These are phyloP conservation scores for Elymnias hypermnestra DNA, from an alignment of 1,140 invertebrate genomes.

Conservation along the genomic window DNA sequence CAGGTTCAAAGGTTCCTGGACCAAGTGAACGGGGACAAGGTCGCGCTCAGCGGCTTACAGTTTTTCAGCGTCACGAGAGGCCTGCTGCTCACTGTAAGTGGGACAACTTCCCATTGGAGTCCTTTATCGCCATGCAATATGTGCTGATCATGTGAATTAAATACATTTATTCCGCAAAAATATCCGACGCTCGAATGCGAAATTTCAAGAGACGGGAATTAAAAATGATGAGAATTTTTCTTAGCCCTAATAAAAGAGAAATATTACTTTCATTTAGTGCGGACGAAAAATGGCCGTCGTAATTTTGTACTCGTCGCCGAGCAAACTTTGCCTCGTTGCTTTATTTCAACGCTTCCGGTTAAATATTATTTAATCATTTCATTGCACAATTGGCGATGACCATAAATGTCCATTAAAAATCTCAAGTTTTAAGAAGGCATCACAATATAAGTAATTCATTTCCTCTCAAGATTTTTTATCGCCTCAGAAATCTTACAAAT, in stretches of 20 bases:
- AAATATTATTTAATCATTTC: no score
- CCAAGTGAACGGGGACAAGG: slow-evolving; percentile 47
- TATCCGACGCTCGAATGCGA: background rate
- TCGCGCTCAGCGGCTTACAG: slow-evolving; percentile 47
- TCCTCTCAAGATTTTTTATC: no score
- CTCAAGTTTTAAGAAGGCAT: no score
- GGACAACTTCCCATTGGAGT: background rate
- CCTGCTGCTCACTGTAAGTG: slow-evolving; percentile 78
- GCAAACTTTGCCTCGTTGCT: no score
- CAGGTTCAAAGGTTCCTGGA: slow-evolving; percentile 51
- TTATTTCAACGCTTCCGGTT: no score
- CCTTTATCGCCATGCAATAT: background rate
- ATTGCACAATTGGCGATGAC: no score
- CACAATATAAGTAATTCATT: no score
- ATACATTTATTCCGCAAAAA: background rate
- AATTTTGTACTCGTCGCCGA: no score
- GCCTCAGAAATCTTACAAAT: no score
- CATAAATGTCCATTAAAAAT: no score
- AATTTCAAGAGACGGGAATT: slow-evolving; percentile 8
- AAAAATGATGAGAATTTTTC: slow-evolving; percentile 7
- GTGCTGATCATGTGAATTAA: no score
- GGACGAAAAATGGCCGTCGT: no score
- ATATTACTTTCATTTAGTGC: background rate
- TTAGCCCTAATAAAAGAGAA: slow-evolving; percentile 1
- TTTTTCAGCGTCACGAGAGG: slow-evolving; percentile 79